Conservation (phyloP, 2,113 vertebrate genomes). For the Ictalurus furcatus region DNA sequence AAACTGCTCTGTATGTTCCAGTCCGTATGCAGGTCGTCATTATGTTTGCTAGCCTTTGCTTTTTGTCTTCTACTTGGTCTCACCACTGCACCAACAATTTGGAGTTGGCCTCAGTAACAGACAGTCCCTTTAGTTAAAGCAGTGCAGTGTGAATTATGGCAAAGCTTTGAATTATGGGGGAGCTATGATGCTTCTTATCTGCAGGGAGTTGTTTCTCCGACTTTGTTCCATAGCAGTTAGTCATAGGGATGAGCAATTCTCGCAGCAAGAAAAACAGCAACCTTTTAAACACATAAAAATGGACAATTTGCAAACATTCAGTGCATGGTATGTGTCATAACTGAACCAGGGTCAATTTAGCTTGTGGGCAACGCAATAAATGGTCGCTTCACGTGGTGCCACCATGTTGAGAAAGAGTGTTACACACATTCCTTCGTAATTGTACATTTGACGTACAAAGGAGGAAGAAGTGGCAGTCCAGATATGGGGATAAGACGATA, state of each 20-base stretch:
- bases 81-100: conserved; percentile 63
- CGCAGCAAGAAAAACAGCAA: neutral
- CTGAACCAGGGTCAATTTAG: conserved; percentile 1
- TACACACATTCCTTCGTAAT: conserved; percentile 78
- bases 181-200: conserved; percentile 65
- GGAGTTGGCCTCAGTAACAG: conserved; percentile 68
- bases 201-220: conserved; percentile 51
- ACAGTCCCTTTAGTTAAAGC: conserved; percentile 71
- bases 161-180: conserved; percentile 72
- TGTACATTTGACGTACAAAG: conserved; percentile 78
- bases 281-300: conserved; percentile 6
- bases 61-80: conserved; percentile 47
- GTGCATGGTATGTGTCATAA: neutral
- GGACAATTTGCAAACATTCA: conserved; percentile 22
- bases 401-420: conserved; percentile 62
- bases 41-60: conserved; percentile 53
- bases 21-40: conserved; percentile 58
- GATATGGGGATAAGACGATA: conserved; percentile 73
- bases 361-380: neutral
- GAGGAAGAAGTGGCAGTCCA: conserved; percentile 72
- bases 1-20: conserved; percentile 42
- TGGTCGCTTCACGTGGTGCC: conserved; percentile 10
- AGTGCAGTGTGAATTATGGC: conserved; percentile 70
- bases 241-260: conserved; percentile 18
- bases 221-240: conserved; percentile 44